Evolutionary conservation across 2,113 vertebrate species (phyloP).

Genomic region (Orthonyx spaldingii): DNA sequence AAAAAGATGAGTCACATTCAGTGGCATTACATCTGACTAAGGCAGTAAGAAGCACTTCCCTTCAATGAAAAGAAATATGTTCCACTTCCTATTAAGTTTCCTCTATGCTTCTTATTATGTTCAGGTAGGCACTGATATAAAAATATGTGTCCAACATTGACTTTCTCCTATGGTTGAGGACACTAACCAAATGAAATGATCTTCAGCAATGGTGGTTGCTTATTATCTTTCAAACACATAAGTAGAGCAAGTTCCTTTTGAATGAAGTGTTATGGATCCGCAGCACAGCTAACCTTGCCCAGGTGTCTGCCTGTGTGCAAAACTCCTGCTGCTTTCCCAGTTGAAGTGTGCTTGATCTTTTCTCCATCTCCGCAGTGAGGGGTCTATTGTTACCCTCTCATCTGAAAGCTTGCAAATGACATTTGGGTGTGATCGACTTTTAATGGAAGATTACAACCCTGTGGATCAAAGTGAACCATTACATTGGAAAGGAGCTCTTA

Average conservation of each 20-base stretch:
- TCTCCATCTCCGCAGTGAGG: conserved; percentile 39
- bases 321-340: conserved; percentile 37
- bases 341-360: conserved; percentile 66
- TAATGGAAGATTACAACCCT: conserved; percentile 61
- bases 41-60: conserved; percentile 21
- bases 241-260: neutral
- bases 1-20: conserved; percentile 42
- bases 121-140: conserved; percentile 21
- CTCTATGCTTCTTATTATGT: conserved; percentile 1
- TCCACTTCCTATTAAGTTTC: conserved; percentile 37
- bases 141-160: conserved; percentile 16
- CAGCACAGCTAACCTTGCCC: conserved; percentile 21
- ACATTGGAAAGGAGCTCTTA: conserved; percentile 39
- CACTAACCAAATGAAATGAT: conserved; percentile 17
- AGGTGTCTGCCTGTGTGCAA: conserved; percentile 43
- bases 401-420: conserved; percentile 65
- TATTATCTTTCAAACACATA: neutral
- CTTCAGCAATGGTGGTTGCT: neutral
- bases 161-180: conserved; percentile 19
- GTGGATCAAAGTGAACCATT: conserved; percentile 65
- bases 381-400: conserved; percentile 57
- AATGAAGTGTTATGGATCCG: neutral
- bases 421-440: conserved; percentile 62
- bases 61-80: conserved; percentile 12
- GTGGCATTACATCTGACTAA: conserved; percentile 48